Evolutionary conservation across 1,140 invertebrate genomes (phyloP), one percentile per base, ranked within the genome.

Genomic region (Formica exsecta): DNA sequence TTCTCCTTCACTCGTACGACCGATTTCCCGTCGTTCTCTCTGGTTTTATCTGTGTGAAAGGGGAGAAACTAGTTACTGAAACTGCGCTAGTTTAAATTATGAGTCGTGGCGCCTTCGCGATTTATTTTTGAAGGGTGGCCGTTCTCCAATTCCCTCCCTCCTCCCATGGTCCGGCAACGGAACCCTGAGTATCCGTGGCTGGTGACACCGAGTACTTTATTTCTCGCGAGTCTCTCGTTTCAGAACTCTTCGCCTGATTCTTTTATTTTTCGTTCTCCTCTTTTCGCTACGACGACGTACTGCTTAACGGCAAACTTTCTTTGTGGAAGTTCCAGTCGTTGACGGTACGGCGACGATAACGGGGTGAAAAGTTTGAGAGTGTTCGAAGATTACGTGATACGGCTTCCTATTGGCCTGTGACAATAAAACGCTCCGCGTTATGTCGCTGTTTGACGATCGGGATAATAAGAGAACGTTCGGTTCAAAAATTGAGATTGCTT

Each of bases 11-110:
- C 57, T 85, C 59, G 66, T 59, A 73, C 68, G 66, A 81, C 68
- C 68, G 68, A 85, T 85, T 41, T 66, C 44, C 41, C 41, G 44
- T 76, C 64, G 84, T 86, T 89, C 87, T 90, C 70, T 62, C 61
- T 61, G 75, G 70, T 73, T 22, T 61, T 68, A 68, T 87, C 86
- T 59, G 71, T 29, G 36, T 83, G 54, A 71, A 76, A 64, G 71
- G 64, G 86, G 77, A 86, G 88, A 93, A 93, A 94, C 95, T 95
- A 94, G 95, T 95, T 95, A 95, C 89, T 92, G 93, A 94, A 95
- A 95, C 93, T 95, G 93, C 93, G 92, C 92, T 93, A 93, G 92
- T 94, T 95, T 94, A 94, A 95, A 95, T 94, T 94, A 94, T 89
- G 92, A 94, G 91, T 88, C 74, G 75, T 91, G 92, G 91, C 87